Percentiles rank a stretch among this genome's conserved stretches.
Conservation (phyloP, 2,113 vertebrate species). For the Myotis yumanensis region DNA sequence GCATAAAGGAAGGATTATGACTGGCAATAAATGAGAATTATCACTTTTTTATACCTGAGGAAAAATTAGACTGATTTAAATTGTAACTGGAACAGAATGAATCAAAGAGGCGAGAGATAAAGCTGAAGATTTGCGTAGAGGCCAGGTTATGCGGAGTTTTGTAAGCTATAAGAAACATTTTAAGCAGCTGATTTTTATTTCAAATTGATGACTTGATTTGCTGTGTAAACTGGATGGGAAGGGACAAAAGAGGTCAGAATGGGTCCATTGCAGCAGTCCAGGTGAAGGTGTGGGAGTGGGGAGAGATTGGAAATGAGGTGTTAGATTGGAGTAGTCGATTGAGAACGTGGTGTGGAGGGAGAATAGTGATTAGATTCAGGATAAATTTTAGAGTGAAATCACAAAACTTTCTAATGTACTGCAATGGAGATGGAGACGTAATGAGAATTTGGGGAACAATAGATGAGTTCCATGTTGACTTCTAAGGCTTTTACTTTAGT, state of each 20-base stretch:
- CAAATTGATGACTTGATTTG: background rate
- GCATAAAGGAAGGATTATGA: background rate
- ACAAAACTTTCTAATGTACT: background rate
- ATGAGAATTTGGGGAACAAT: background rate
- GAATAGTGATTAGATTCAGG: background rate
- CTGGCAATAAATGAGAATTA: background rate
- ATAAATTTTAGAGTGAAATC: background rate
- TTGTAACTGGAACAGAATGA: background rate
- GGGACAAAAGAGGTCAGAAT: fast-evolving
- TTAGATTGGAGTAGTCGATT: fast-evolving
- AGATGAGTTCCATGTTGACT: background rate
- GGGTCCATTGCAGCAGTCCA: background rate
- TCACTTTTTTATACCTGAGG: background rate
- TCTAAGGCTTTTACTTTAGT: background rate
- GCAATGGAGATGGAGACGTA: fast-evolving
- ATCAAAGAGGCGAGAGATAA: background rate
- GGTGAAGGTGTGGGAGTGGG: fast-evolving
- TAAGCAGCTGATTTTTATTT: background rate
- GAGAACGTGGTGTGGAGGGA: fast-evolving
- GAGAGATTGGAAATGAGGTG: background rate
- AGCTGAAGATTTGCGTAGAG: background rate
- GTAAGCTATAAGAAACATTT: background rate
- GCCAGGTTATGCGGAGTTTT: background rate
- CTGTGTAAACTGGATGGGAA: background rate
- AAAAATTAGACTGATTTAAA: background rate